phyloP scores from a whole-genome alignment of 2,888 invertebrate species.

The Itoplectis maculator region DNA sequence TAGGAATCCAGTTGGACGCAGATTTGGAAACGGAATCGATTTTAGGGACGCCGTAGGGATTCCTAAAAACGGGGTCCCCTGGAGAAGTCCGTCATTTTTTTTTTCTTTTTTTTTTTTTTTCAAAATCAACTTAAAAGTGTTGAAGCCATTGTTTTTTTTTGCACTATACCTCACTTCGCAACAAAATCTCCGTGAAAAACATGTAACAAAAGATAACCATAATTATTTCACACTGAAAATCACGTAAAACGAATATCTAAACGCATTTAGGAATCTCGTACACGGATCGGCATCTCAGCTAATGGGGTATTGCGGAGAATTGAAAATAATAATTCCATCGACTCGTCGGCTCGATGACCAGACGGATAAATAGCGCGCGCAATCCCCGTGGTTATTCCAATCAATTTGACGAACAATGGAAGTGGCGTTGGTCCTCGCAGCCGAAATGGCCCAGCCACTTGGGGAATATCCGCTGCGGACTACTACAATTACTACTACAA shows the following conservation, averaged over 20 bases:
- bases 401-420: constrained; percentile 53
- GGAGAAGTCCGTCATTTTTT: too few relatives aligned
- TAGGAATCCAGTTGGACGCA: too few relatives aligned
- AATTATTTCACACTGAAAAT: neutral
- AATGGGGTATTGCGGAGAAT: constrained; percentile 9
- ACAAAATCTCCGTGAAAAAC: too few relatives aligned
- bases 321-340: constrained; percentile 43
- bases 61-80: too few relatives aligned
- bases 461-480: constrained; percentile 46
- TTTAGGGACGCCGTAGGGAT: too few relatives aligned
- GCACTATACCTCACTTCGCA: too few relatives aligned
- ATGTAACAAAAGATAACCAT: too few relatives aligned
- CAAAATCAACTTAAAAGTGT: too few relatives aligned
- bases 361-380: constrained; percentile 18
- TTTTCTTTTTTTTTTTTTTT: too few relatives aligned
- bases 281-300: neutral
- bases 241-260: constrained; percentile 12
- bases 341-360: neutral
- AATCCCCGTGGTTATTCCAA: constrained; percentile 51
- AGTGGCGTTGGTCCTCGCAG: constrained; percentile 26
- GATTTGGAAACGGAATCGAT: too few relatives aligned
- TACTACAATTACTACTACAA: constrained; percentile 40
- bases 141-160: too few relatives aligned
- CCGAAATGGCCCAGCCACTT: constrained; percentile 26
- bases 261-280: neutral